Conservation (phyloP, 92 coral and sea anemone species). For the Anthopleura xanthogrammica region DNA sequence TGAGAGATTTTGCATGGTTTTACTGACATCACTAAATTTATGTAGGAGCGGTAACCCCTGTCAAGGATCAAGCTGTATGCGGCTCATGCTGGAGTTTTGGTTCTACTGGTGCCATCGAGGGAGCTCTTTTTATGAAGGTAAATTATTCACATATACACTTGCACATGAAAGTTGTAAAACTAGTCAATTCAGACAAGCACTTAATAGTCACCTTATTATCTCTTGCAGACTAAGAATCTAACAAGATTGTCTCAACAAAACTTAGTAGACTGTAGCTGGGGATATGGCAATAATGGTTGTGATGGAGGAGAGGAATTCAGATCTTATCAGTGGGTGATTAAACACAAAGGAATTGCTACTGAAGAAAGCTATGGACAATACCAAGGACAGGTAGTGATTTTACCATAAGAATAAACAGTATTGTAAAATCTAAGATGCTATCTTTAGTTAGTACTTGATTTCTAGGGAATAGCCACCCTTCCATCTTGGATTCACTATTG, state of each 20-base stretch:
- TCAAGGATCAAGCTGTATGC: constrained; percentile 95
- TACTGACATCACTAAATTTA: not conserved
- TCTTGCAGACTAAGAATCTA: constrained; percentile 66
- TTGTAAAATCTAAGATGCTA: no score
- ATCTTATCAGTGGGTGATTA: constrained; percentile 92
- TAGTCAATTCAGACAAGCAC: no score
- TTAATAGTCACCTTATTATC: not conserved
- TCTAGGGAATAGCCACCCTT: no score
- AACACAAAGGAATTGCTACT: constrained; percentile 92
- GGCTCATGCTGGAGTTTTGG: constrained; percentile 99
- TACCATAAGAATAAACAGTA: not conserved
- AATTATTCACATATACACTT: not conserved
- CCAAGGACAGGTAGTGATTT: constrained; percentile 67
- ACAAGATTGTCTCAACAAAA: constrained; percentile 89
- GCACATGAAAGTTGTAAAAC: no score
- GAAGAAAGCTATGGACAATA: constrained; percentile 89
- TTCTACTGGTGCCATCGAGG: constrained; percentile 92
- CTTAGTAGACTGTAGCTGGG: constrained; percentile 95
- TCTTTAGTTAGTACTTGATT: no score
- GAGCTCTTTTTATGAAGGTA: constrained; percentile 87
- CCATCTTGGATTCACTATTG: no score
- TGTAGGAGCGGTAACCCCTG: constrained; percentile 95
- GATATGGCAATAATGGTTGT: constrained; percentile 93
- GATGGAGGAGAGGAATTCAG: constrained; percentile 97
- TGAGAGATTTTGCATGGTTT: no score